Percentiles rank a stretch among this genome's conserved stretches.
phyloP scores from a whole-genome alignment of 2,113 vertebrate species.

The Catagonus wagneri region DNA sequence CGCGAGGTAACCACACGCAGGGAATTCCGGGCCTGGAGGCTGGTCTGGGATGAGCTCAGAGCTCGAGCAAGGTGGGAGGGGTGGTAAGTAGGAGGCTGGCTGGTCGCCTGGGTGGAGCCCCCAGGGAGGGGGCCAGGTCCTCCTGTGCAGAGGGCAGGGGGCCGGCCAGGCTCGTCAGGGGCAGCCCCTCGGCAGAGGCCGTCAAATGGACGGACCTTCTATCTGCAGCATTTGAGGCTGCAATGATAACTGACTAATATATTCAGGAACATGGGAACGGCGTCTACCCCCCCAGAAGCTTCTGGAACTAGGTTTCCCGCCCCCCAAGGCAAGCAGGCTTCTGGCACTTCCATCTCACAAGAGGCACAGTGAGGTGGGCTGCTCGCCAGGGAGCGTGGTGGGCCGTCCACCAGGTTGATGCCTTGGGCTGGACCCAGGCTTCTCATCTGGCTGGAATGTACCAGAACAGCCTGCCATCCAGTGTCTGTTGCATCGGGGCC shows the following conservation, averaged over 20 bases:
- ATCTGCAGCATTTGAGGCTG: not conserved
- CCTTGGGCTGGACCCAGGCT: not conserved
- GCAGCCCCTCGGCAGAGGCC: not conserved
- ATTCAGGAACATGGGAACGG: not conserved
- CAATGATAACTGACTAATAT: not conserved
- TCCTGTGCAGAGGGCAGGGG: not conserved
- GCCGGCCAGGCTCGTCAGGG: rapidly evolving
- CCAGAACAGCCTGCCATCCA: rapidly evolving
- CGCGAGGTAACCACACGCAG: rapidly evolving
- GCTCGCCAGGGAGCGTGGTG: not conserved
- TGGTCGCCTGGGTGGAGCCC: too few relatives aligned
- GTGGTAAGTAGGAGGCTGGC: rapidly evolving
- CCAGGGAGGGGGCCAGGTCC: not conserved
- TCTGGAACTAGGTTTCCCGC: not conserved
- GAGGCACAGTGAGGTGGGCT: not conserved
- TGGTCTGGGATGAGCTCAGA: not conserved
- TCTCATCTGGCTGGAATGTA: not conserved
- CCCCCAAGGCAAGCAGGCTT: not conserved
- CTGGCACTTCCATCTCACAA: not conserved
- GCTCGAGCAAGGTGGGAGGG: not conserved
- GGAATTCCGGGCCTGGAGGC: not conserved
- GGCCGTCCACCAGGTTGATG: not conserved
- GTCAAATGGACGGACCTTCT: rapidly evolving
- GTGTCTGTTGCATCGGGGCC: too few relatives aligned
- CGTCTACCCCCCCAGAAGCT: not conserved